Base-by-base conservation (phyloP, 1,140 invertebrate genomes). In the Plutomurus gul region DNA sequence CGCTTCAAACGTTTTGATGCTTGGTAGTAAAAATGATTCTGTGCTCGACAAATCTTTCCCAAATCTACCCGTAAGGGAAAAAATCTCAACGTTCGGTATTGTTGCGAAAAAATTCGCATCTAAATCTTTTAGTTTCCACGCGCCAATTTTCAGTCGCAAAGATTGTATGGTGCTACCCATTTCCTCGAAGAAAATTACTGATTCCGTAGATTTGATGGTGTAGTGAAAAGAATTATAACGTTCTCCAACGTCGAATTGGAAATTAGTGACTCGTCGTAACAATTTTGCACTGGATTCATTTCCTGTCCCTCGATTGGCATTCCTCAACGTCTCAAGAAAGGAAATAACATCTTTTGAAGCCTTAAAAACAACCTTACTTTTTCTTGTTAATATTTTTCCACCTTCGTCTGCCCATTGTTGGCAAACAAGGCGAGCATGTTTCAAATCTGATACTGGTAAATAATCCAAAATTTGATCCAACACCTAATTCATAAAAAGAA, bases 381-480 rank as follows among this genome's bases (percentile, higher is more conserved):
- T 22, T 22, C 16, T 73, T 7, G 20, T 39, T 3, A 73, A 30
- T 16, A 73, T 11, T 33, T 73, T 73, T 25, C 37, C 43, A 0
- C 20, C 71, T 47, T 73, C 71, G 16, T 73, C 71, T 43, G 71
- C 43, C 71, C 71, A 73, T 43, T 43, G 71, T 16, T 73, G 71
- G 43, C 13, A 73, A 43, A 73, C 37, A 6, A 43, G 37, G 25
- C 71, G 36, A 20, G 20, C 5, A 4, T 13, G 16, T 40, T 40
- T 47, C n/a, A 73, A 73, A 27, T 73, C 71, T 10, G 8, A 4
- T 0, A 13, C 20, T 4, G 71, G 37, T 4, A 73, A 25, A 6
- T 18, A 40, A 40, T 40, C 56, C 27, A 65, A 65, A 0, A 65
- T 30, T 13, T 65, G n/a, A 7, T 11, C 16, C 11, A 65, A 30